Evolutionary conservation across 1,140 invertebrate species (phyloP).

Genomic region (Nixonia krombeini): DNA sequence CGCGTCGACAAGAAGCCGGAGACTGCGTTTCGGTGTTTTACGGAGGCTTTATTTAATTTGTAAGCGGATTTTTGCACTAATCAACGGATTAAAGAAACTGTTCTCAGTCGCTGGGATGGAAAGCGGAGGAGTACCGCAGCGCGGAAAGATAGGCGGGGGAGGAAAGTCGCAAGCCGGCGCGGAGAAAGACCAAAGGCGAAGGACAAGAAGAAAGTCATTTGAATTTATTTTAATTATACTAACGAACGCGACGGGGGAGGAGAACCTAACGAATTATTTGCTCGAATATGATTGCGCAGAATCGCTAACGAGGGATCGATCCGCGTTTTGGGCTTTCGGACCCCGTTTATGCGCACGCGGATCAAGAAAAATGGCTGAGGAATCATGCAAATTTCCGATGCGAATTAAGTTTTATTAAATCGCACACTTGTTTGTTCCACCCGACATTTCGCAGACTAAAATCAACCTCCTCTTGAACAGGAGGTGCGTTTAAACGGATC

Average conservation of each 20-base stretch:
- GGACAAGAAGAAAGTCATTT: constrained; percentile 70
- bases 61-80: constrained; percentile 72
- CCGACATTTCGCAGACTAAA: no score
- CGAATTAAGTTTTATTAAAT: neutral
- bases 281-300: constrained; percentile 68
- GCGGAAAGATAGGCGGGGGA: constrained; percentile 19
- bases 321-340: constrained; percentile 42
- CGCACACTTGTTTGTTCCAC: no score
- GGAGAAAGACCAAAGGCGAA: constrained; percentile 55
- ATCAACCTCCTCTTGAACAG: no score
- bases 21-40: constrained; percentile 50
- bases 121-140: constrained; percentile 14
- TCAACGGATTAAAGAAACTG: constrained; percentile 68
- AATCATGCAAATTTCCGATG: neutral
- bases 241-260: constrained; percentile 61
- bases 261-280: constrained; percentile 70
- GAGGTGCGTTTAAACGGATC: no score
- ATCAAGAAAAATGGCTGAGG: constrained; percentile 21
- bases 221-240: constrained; percentile 73
- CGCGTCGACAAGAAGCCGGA: constrained; percentile 27
- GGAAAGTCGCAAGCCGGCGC: constrained; percentile 11
- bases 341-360: constrained; percentile 21
- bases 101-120: constrained; percentile 13
- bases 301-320: constrained; percentile 67
- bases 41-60: constrained; percentile 69